Evolutionary conservation across 2,113 vertebrate genomes (phyloP).

Genomic region (Sigmodon hispidus): DNA sequence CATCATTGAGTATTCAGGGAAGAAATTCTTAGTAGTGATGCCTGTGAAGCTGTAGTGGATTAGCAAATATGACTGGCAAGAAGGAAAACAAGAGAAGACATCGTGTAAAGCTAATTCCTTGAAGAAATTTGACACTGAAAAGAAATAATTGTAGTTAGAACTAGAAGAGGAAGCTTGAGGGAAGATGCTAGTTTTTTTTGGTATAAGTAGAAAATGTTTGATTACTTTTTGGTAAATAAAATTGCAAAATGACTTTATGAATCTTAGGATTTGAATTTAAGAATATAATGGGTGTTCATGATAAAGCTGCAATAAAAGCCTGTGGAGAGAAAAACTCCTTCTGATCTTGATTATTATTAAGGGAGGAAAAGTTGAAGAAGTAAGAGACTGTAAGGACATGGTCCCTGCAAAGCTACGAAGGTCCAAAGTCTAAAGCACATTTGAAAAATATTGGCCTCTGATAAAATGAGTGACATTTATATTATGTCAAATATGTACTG

Average conservation of each 20-base stretch:
- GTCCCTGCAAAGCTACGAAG: neutral
- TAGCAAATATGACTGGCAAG: neutral
- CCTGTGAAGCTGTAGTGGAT: neutral
- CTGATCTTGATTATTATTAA: neutral
- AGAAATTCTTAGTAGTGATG: neutral
- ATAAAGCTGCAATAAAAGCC: neutral
- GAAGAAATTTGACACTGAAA: neutral
- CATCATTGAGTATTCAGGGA: neutral
- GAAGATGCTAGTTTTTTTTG: conserved; percentile 17
- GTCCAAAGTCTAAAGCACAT: neutral
- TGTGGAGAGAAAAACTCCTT: neutral
- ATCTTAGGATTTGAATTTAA: neutral
- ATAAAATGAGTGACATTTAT: conserved; percentile 21
- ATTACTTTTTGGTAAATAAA: neutral
- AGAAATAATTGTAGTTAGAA: conserved; percentile 12
- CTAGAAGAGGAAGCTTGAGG: neutral
- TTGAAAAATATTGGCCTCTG: neutral
- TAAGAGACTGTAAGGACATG: neutral
- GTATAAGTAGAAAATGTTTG: conserved; percentile 17
- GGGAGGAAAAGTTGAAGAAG: conserved; percentile 7
- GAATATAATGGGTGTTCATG: neutral
- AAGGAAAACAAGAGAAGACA: neutral
- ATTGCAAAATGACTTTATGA: neutral
- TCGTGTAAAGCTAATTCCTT: neutral
- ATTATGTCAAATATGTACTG: conserved; percentile 21